Evolutionary conservation across 1,140 invertebrate species (phyloP), one percentile per base, ranked within the genome.

Genomic region (Wasmannia auropunctata): DNA sequence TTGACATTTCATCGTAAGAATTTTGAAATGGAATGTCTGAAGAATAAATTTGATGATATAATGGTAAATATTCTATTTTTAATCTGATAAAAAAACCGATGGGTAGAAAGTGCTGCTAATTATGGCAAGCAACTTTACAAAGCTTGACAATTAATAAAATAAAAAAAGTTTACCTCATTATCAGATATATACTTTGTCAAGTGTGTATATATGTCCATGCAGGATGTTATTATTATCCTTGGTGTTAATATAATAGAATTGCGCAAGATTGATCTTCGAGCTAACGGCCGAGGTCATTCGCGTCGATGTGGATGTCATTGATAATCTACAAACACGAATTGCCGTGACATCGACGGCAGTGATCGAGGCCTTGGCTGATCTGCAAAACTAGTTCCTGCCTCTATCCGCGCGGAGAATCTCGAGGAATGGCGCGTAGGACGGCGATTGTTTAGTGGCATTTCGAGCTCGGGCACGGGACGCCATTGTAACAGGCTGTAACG

Each of bases 371-470:
- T 89, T 89, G 88, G 70, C 87, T 75, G 28, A 88, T 70, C 67
- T 62, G 88, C 70, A 88, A 56, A 89, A 89, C 88, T 89, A 89
- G 88, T 89, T 89, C 88, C 84, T 49, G 69, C 22, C 56, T 86
- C 70, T 89, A 89, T 88, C 87, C 88, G 84, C 11, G 70, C 49
- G 34, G 88, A 89, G 85, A 46, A 89, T 89, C 87, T 77, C 76
- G 87, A 85, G 49, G 88, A 87, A 80, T 76, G 75, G 62, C 49
- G 89, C 88, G 79, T 89, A 89, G 86, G 88, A 79, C 56, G 88
- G 54, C 88, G 88, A 90, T 90, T 90, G 87, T 90, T 89, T 85
- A 87, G 74, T 72, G 75, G 85, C 67, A 70, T 83, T 90, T 89
- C 65, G 74, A 69, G 46, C 46, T 40, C 43, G 56, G 86, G 40